phyloP scores from a whole-genome alignment of 1,140 invertebrate species.

The Drosophila albomicans region DNA sequence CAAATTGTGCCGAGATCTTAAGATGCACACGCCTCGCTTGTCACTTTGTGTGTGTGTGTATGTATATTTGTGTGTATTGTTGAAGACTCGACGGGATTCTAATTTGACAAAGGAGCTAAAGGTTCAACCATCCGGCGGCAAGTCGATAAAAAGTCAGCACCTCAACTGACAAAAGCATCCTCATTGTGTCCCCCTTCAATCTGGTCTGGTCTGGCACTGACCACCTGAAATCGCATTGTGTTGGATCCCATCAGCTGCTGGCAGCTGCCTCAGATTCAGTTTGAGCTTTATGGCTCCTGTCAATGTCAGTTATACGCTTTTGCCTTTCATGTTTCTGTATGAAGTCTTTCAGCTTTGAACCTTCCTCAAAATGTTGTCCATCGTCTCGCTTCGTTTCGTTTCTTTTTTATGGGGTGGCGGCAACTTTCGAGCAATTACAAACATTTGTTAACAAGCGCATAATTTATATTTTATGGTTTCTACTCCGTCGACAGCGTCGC shows the following conservation, averaged over 20 bases:
- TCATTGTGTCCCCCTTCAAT: not conserved
- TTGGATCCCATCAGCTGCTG: constrained; percentile 15
- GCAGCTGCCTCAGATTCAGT: constrained; percentile 10
- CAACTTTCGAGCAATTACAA: constrained; percentile 57
- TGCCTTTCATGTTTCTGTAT: constrained; percentile 17
- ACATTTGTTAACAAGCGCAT: constrained; percentile 59
- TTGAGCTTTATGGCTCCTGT: constrained; percentile 7
- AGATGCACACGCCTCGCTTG: constrained; percentile 49
- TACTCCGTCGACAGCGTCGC: constrained; percentile 15
- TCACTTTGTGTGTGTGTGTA: constrained; percentile 30
- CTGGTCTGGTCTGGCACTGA: not conserved
- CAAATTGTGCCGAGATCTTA: constrained; percentile 17
- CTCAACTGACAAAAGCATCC: constrained; percentile 35
- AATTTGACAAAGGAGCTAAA: constrained; percentile 33
- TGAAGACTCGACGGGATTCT: constrained; percentile 8
- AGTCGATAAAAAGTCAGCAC: constrained; percentile 50
- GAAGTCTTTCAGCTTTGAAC: constrained; percentile 3
- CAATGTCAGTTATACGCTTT: constrained; percentile 10
- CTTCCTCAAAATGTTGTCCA: constrained; percentile 11
- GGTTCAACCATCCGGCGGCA: constrained; percentile 18
- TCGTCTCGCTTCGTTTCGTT: constrained; percentile 1
- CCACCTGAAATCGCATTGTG: constrained; percentile 17
- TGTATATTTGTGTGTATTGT: not conserved
- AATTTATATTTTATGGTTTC: constrained; percentile 59
- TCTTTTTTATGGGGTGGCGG: not conserved